Evolutionary conservation across 1,140 invertebrate genomes (phyloP).

Genomic region (Hypsibius dujardini): DNA sequence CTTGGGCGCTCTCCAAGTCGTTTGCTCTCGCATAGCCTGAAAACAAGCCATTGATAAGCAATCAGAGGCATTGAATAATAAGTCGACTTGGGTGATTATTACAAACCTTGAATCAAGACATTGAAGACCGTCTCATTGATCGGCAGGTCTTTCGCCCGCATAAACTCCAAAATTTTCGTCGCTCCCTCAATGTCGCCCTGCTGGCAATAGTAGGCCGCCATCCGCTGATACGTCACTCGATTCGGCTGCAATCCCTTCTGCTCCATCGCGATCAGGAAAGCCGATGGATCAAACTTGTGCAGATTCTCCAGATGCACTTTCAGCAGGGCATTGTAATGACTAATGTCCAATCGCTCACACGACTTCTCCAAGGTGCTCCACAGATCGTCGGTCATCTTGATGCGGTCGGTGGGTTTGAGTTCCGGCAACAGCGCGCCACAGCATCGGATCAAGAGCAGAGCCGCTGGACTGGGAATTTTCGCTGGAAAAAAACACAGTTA

Average conservation of each 20-base stretch:
- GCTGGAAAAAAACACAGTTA: neutral
- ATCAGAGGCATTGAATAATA: constrained; percentile 27
- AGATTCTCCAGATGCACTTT: constrained; percentile 66
- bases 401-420: constrained; percentile 50
- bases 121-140: constrained; percentile 61
- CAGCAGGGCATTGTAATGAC: constrained; percentile 65
- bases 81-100: constrained; percentile 52
- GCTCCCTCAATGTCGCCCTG: constrained; percentile 62
- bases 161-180: constrained; percentile 56
- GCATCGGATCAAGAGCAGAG: constrained; percentile 51
- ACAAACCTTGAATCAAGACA: constrained; percentile 44
- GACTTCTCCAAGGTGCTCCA: constrained; percentile 51
- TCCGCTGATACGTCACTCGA: constrained; percentile 54
- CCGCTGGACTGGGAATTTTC: neutral
- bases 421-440: constrained; percentile 57
- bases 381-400: constrained; percentile 51
- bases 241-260: constrained; percentile 56
- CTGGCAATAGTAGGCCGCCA: constrained; percentile 59
- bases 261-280: constrained; percentile 54
- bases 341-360: constrained; percentile 50
- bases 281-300: constrained; percentile 51
- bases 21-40: constrained; percentile 34
- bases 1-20: constrained; percentile 56
- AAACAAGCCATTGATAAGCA: constrained; percentile 19
- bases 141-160: constrained; percentile 54